Base-by-base conservation (phyloP, 2,888 invertebrate genomes). In the Acanthosepion pharaonis region DNA sequence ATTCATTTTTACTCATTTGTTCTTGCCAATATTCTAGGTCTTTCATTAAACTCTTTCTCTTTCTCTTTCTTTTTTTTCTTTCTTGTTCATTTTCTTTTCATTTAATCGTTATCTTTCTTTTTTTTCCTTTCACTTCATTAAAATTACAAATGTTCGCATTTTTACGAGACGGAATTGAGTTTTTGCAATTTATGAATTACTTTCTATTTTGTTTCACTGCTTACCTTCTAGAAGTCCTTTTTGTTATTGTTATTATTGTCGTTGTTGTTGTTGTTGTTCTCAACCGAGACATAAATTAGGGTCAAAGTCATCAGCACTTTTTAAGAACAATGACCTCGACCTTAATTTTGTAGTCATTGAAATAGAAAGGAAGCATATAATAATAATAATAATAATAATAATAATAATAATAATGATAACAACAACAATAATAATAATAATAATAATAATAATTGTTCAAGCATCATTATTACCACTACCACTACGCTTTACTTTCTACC, bases 261-360 rank as follows among this genome's bases (percentile, higher is more conserved):
- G 23, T 25, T 25, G 8, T 23, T 64, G 0, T n/a, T 64, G 25
- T 9, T 78, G 3, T 78, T 78, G 8, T 78, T 33, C n/a, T 18
- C n/a, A n/a, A 15, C 33, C 11, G n/a, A 78, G n/a, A n/a, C n/a
- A 78, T 9, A n/a, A 33, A 78, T 33, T 11, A 33, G 78, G n/a
- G 78, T 78, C 78, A 78, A 78, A 78, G 78, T n/a, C n/a, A 78
- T 78, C 78, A 78, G 33, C n/a, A 78, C 78, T 78, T 78, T 78
- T 15, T 78, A n/a, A 11, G 25, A 25, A 23, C 28, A 78, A 25
- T 33, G 78, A 78, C 78, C 33, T 78, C 15, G 33, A 78, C 78
- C 78, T 78, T 33, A n/a, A 78, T 78, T n/a, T 15, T 33, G 15
- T 15, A 78, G 15, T 33, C 15, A n/a, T n/a, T 5, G 15, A n/a